Base-by-base conservation (phyloP, 1,140 invertebrate genomes). In the Agrilus planipennis region DNA sequence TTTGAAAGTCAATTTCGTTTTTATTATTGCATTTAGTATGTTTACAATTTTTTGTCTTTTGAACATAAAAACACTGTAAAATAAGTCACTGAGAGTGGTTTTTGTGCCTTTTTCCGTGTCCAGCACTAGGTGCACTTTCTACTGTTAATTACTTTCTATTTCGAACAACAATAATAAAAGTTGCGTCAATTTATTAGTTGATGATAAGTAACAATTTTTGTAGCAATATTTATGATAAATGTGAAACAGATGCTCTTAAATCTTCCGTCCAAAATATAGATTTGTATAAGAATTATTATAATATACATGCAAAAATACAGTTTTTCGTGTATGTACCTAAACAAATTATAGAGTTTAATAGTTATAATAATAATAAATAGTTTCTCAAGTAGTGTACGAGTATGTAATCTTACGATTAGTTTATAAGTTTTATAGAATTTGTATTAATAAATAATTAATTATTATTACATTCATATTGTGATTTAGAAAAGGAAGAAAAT, bases 241-340 rank as follows among this genome's bases (percentile, higher is more conserved):
- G 19, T 34, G 4, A 34, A 17, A 4, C 12, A 4, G 14, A 37
- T 11, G 39, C 39, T 45, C 40, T 40, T 34, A 46, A 42, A 34
- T 46, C 45, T 46, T 46, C 45, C 45, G 45, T 46, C 45, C 45
- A 39, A 46, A 36, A 46, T 43, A 46, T 22, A 27, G 7, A 11
- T 35, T 22, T 12, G 4, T 35, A 17, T 14, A 17, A 34, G 15
- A 34, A 34, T 34, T 32, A 34, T 7, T 14, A 34, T 20, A 34
- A 5, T n/a, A n/a, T n/a, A n/a, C n/a, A n/a, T n/a, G n/a, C n/a
- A n/a, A n/a, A n/a, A n/a, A n/a, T n/a, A n/a, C n/a, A n/a, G n/a
- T n/a, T n/a, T n/a, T n/a, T n/a, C n/a, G n/a, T n/a, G n/a, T n/a
- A n/a, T n/a, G n/a, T n/a, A n/a, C n/a, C n/a, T n/a, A n/a, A n/a